These are phyloP conservation scores for Habroteleia sp. DNA, from an alignment of 2,888 invertebrate species.

Conservation along the genomic window DNA sequence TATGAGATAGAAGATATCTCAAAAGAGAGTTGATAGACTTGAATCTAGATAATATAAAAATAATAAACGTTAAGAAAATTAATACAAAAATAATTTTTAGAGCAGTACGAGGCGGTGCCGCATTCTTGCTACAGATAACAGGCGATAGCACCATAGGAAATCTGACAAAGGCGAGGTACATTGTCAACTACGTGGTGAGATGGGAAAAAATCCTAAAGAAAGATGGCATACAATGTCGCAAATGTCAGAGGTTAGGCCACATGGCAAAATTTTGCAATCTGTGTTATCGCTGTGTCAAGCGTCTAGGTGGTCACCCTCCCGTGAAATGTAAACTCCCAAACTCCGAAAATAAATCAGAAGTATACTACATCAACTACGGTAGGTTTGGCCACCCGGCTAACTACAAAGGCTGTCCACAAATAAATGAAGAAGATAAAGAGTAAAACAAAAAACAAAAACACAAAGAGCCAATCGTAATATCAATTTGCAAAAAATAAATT, in stretches of 20 bases:
- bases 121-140: conserved; percentile 11
- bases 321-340: too few relatives aligned
- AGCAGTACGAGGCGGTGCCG: background rate
- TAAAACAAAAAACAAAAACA: too few relatives aligned
- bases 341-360: too few relatives aligned
- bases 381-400: too few relatives aligned
- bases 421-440: too few relatives aligned
- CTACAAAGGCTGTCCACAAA: too few relatives aligned
- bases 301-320: conserved; percentile 25
- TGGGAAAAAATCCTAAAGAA: conserved; percentile 31
- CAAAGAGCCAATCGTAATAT: too few relatives aligned
- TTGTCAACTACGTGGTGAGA: conserved; percentile 23
- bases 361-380: too few relatives aligned
- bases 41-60: background rate
- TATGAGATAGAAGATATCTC: too few relatives aligned
- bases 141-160: background rate
- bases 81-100: conserved; percentile 31
- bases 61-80: conserved; percentile 18
- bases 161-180: background rate
- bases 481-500: too few relatives aligned
- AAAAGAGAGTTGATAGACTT: too few relatives aligned
- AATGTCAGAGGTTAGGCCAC: conserved; percentile 34
- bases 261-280: conserved; percentile 12
- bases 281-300: conserved; percentile 38
- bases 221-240: conserved; percentile 18